A percentile compares a stretch with the other conserved stretches of the same genome.
These are phyloP conservation scores for Varanus salvator DNA, from an alignment of 2,113 vertebrate species.

Conservation along the genomic window DNA sequence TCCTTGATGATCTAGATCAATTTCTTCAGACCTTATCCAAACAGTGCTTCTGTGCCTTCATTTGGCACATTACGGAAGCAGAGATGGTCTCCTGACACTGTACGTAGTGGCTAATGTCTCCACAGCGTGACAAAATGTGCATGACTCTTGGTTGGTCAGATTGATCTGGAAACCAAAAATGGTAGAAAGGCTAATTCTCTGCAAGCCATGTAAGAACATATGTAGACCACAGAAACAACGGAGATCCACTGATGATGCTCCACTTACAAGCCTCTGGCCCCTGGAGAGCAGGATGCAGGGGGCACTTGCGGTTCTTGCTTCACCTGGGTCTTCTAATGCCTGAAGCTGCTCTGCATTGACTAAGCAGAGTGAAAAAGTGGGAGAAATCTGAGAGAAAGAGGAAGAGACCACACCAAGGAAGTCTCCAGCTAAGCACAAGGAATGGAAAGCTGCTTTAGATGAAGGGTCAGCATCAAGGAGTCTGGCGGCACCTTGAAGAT, in stretches of 20 bases:
- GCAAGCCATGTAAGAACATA: background rate
- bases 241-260: background rate
- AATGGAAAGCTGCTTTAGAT: background rate
- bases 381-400: background rate
- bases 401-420: background rate
- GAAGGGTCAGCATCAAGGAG: background rate
- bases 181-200: background rate
- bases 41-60: background rate
- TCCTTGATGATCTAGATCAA: background rate
- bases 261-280: background rate
- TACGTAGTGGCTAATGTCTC: background rate
- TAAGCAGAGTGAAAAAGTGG: background rate
- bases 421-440: background rate
- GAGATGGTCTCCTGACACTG: background rate
- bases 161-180: background rate
- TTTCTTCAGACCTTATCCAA: background rate
- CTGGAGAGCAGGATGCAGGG: background rate
- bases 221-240: background rate
- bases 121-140: background rate
- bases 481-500: too few species aligned
- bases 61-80: background rate
- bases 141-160: background rate
- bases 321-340: background rate
- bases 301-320: background rate
- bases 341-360: background rate